Evolutionary conservation across 2,113 vertebrate genomes (phyloP), one percentile per base, ranked within the genome.

Genomic region (Andinoacara biseriatus): DNA sequence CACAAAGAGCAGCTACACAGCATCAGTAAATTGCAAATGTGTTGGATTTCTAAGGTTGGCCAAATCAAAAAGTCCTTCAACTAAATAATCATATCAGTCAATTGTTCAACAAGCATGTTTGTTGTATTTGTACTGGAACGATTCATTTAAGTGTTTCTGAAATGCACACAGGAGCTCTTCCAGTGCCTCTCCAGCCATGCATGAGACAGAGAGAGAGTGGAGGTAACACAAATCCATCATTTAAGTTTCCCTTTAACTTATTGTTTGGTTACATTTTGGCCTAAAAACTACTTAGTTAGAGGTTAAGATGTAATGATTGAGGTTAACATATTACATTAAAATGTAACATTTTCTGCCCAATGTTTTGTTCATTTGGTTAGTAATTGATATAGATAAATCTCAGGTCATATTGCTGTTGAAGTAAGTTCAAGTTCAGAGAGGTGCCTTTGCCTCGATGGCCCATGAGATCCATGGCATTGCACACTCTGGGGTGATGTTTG

Each of bases 391-490:
- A 33, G 31, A 60, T 72, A 10, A 85, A 83, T 75, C 72, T 31
- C 10, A 20, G 57, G 49, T 81, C 76, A 52, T 65, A 90, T 26
- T 35, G 65, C 61, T 86, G 40, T 46, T 62, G 61, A 43, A 43
- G 10, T 62, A 65, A 80, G 43, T 31, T 57, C 38, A 81, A 72
- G 67, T 40, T 65, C n/a, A 40, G 56, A 56, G 61, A 9, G 5
- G 33, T 60, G 29, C 56, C 59, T 72, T 62, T 15, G 22, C 52
- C 57, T 43, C 33, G 74, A 81, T 76, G 62, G 56, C 26, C 72
- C 80, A 82, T 38, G 35, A 38, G 35, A 38, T 38, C 35, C 79
- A 79, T 82, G 54, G 26, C 61, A 78, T 86, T 26, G 74, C 77
- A 20, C 54, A 22, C 58, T 58, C 43, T 18, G 49, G 40, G 52